Base-by-base conservation (phyloP, 2,888 invertebrate genomes). In the Philaethria dido region DNA sequence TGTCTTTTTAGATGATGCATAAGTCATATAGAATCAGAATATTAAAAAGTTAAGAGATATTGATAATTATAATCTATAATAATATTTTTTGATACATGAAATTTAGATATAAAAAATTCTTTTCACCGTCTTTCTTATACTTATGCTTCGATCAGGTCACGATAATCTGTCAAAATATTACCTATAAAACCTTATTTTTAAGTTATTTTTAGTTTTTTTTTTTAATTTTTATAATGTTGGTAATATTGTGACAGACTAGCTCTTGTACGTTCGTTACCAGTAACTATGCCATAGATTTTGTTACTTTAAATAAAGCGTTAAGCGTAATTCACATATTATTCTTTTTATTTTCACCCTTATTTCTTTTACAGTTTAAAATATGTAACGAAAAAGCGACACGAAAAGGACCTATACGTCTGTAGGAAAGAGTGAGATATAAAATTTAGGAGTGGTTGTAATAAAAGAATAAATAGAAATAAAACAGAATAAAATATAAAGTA, bases 261-360 rank as follows among this genome's bases (percentile, higher is more conserved):
- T 74, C 78, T 80, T 81, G 79, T 80, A 84, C 78, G 79, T 84
- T 83, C 81, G 92, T 92, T 91, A 92, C 92, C 92, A 91, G 91
- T 89, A 86, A 88, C 83, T 88, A 91, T 87, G 92, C 92, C 92
- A 92, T 92, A 92, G 92, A 92, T 80, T 83, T 84, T 88, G 84
- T 91, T 88, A 83, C 84, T 82, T 84, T 87, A 87, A 92, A 88
- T 90, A 90, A 89, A 90, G 78, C 71, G 87, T 89, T 89, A 89
- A 88, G 78, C 70, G 72, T 80, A 80, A 78, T 74, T 71, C 81
- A 77, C 77, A 77, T 61, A 78, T 74, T 69, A 63, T 74, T 73
- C 66, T 73, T 76, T 73, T 72, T 74, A 78, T 76, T 73, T 74
- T 73, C 72, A 71, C 69, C 64, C 64, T 14, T 55, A 54, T 18